Evolutionary conservation across 2,797 vertebrate species (phyloP).

Genomic region (Ataeniobius toweri): DNA sequence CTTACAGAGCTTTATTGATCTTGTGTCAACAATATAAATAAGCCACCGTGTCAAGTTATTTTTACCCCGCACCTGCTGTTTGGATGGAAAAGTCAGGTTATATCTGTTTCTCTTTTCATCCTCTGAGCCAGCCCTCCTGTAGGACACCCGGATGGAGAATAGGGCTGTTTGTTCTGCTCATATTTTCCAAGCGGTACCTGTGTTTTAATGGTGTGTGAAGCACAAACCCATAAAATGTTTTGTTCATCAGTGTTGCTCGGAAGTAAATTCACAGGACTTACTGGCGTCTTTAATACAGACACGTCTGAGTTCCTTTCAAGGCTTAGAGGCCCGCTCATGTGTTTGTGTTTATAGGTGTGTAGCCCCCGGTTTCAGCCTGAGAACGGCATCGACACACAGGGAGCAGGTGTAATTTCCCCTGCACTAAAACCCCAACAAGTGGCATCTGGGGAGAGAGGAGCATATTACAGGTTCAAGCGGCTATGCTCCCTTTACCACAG

Average conservation of each 20-base stretch:
- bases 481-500: conserved; percentile 78
- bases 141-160: conserved; percentile 24
- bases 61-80: conserved; percentile 24
- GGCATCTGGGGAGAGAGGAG: conserved; percentile 79
- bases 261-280: conserved; percentile 40
- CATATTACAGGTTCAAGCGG: conserved; percentile 88
- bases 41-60: conserved; percentile 30
- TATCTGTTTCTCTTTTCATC: conserved; percentile 32
- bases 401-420: conserved; percentile 77
- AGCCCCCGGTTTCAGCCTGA: conserved; percentile 42
- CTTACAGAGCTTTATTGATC: conserved; percentile 33
- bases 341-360: conserved; percentile 41
- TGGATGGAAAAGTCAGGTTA: conserved; percentile 24
- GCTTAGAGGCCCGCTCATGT: conserved; percentile 29
- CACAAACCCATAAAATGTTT: conserved; percentile 50
- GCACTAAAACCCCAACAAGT: conserved; percentile 83
- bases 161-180: conserved; percentile 43
- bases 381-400: conserved; percentile 31
- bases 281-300: conserved; percentile 23
- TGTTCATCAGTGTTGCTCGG: conserved; percentile 50
- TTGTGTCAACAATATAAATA: conserved; percentile 34
- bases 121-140: conserved; percentile 8
- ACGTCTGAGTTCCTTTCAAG: conserved; percentile 16
- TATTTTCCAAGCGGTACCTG: conserved; percentile 37
- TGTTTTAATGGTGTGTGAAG: conserved; percentile 61